These are phyloP conservation scores for Apoda limacodes DNA, from an alignment of 2,888 invertebrate genomes.

Conservation along the genomic window DNA sequence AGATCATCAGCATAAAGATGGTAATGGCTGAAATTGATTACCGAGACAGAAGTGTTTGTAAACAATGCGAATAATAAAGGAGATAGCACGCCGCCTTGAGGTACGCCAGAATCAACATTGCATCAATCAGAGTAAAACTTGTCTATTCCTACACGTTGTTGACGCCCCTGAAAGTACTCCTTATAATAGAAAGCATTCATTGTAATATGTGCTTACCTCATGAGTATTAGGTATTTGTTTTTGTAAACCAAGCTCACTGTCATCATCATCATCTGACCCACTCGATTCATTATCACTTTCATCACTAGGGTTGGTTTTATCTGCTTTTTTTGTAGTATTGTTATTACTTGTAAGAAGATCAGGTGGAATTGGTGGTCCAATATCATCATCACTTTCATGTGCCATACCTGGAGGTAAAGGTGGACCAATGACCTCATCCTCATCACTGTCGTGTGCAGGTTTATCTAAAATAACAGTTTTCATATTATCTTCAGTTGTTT, in stretches of 20 bases:
- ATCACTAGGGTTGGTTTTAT: constrained; percentile 26
- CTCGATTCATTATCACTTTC: constrained; percentile 63
- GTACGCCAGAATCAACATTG: too few relatives aligned
- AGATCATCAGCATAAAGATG: too few relatives aligned
- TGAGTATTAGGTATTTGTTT: constrained; percentile 79
- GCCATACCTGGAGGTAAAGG: constrained; percentile 53
- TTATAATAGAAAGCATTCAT: too few relatives aligned
- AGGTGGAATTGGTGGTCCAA: constrained; percentile 35
- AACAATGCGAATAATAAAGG: too few relatives aligned
- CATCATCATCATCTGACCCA: constrained; percentile 50
- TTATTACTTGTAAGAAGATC: constrained; percentile 19
- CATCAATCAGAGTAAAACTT: too few relatives aligned
- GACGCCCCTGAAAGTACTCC: too few relatives aligned
- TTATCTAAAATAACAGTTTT: constrained; percentile 15
- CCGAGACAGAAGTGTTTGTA: too few relatives aligned
- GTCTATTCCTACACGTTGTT: too few relatives aligned
- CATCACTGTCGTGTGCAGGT: constrained; percentile 26
- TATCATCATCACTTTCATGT: constrained; percentile 21
- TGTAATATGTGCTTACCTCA: too few relatives aligned
- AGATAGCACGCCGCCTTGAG: too few relatives aligned
- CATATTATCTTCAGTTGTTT: constrained; percentile 22
- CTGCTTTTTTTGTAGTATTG: constrained; percentile 23
- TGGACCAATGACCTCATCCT: constrained; percentile 73
- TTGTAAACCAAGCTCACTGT: constrained; percentile 53
- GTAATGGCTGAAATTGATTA: too few relatives aligned